phyloP scores from a whole-genome alignment of 1,140 invertebrate genomes.

The Magallana angulata region DNA sequence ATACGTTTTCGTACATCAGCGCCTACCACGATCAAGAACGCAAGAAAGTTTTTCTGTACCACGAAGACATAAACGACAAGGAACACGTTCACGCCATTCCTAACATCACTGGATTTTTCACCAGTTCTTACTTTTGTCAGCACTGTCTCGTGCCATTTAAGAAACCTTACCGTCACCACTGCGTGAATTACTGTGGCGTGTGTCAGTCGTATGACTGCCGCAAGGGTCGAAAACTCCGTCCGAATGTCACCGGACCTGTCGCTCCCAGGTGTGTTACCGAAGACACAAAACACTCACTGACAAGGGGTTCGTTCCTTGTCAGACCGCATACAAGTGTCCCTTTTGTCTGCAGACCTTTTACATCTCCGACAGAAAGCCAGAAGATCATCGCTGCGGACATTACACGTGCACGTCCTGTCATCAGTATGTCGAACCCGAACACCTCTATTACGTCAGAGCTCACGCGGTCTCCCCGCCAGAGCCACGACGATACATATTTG shows the following conservation, averaged over 20 bases:
- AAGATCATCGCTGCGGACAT: slow-evolving; percentile 45
- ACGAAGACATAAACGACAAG: not conserved
- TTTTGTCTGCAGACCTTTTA: slow-evolving; percentile 40
- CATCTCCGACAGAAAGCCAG: slow-evolving; percentile 4
- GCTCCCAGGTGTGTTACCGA: slow-evolving; percentile 27
- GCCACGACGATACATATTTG: slow-evolving; percentile 44
- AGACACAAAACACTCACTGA: not conserved
- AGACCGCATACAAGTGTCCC: slow-evolving; percentile 34
- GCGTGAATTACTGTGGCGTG: slow-evolving; percentile 31
- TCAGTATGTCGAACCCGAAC: slow-evolving; percentile 5
- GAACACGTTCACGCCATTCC: slow-evolving; percentile 45
- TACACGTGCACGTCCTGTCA: slow-evolving; percentile 40
- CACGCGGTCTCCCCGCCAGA: not conserved
- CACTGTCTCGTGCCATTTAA: slow-evolving; percentile 42
- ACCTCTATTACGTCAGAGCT: slow-evolving; percentile 34
- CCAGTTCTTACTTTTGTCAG: slow-evolving; percentile 40
- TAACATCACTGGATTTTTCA: slow-evolving; percentile 45
- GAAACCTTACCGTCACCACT: slow-evolving; percentile 26
- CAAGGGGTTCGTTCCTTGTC: slow-evolving; percentile 30
- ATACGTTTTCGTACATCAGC: slow-evolving; percentile 43
- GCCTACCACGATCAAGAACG: not conserved
- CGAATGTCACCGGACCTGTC: slow-evolving; percentile 43
- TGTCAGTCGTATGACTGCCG: not conserved
- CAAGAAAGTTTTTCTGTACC: slow-evolving; percentile 40
- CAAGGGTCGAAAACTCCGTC: not conserved